phyloP scores from a whole-genome alignment of 2,888 invertebrate genomes.

The Caenorhabditis sp. region DNA sequence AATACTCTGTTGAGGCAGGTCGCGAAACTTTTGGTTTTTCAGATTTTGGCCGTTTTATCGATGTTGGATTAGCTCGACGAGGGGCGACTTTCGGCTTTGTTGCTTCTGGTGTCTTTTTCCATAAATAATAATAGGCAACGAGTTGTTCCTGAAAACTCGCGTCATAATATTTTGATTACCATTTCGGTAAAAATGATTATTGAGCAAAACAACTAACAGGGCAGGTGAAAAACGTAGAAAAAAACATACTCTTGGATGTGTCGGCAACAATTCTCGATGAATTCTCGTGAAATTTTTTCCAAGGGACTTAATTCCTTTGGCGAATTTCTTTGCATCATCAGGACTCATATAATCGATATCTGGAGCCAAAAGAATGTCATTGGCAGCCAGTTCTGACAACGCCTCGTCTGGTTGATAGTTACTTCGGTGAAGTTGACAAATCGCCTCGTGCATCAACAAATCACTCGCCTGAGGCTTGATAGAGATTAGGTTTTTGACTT shows the following conservation, averaged over 20 bases:
- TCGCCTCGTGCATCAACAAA: constrained; percentile 62
- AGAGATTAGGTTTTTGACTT: constrained; percentile 2
- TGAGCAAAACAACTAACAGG: neutral
- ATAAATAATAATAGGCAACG: constrained; percentile 97
- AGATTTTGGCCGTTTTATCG: constrained; percentile 48
- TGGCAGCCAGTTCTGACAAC: constrained; percentile 76
- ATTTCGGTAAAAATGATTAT: neutral
- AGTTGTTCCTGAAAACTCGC: constrained; percentile 80
- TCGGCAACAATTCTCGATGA: constrained; percentile 91
- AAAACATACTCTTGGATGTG: constrained; percentile 83
- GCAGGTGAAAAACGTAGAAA: neutral
- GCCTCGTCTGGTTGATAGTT: constrained; percentile 96
- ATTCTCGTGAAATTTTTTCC: constrained; percentile 99
- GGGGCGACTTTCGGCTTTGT: constrained; percentile 81
- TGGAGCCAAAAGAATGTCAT: constrained; percentile 53
- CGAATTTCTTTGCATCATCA: constrained; percentile 77
- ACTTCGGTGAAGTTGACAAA: constrained; percentile 82
- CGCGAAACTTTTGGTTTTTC: constrained; percentile 54
- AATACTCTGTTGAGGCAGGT: constrained; percentile 72
- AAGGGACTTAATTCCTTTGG: constrained; percentile 95
- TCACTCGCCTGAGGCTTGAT: constrained; percentile 57
- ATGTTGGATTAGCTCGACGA: constrained; percentile 31
- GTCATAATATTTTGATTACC: neutral
- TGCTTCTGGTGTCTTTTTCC: constrained; percentile 99
- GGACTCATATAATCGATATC: constrained; percentile 61